phyloP scores from a whole-genome alignment of 2,888 invertebrate species.

The Doris montereyensis region DNA sequence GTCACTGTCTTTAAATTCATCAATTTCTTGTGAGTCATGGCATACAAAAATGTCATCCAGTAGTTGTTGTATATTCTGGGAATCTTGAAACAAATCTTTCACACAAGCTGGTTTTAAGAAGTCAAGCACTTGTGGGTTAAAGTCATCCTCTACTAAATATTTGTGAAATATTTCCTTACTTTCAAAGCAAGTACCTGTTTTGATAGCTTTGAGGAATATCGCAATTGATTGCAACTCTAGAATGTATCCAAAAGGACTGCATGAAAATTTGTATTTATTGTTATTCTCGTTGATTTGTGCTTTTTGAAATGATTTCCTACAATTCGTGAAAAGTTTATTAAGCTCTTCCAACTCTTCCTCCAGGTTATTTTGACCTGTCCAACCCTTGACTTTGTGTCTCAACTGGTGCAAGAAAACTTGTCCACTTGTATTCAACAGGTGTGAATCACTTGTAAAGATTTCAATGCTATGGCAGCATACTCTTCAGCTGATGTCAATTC shows the following conservation, averaged over 20 bases:
- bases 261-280: conserved; percentile 24
- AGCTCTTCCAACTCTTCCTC: neutral
- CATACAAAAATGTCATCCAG: no score
- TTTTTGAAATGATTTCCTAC: conserved; percentile 23
- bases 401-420: conserved; percentile 54
- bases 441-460: conserved; percentile 51
- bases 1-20: no score
- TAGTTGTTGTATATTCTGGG: no score
- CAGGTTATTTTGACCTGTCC: neutral
- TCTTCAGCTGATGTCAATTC: conserved; percentile 47
- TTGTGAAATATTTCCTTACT: conserved; percentile 18
- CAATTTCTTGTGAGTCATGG: no score
- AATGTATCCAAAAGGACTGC: conserved; percentile 46
- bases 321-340: conserved; percentile 30
- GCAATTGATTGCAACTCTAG: conserved; percentile 43
- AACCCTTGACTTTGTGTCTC: neutral
- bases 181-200: neutral
- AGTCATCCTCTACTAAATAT: neutral
- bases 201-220: conserved; percentile 40
- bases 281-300: conserved; percentile 43
- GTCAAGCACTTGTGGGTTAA: neutral
- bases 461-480: conserved; percentile 45
- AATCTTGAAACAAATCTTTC: no score
- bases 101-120: neutral
- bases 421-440: conserved; percentile 59